A percentile compares a stretch with the other conserved stretches of the same genome.
These are phyloP conservation scores for Hippopotamus amphibius DNA, from an alignment of 2,113 vertebrate genomes.

Conservation along the genomic window DNA sequence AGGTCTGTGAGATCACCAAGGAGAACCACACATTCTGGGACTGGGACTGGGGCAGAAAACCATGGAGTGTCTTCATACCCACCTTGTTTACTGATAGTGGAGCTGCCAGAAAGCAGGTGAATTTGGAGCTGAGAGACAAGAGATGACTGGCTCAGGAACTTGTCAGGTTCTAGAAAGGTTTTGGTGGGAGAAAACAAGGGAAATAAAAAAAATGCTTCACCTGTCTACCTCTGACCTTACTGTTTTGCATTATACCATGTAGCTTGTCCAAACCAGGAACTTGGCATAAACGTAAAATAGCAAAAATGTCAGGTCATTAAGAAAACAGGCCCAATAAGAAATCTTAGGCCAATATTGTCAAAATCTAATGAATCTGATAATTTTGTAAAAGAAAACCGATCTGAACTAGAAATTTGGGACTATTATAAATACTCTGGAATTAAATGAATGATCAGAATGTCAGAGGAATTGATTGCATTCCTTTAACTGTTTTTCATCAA, in stretches of 20 bases:
- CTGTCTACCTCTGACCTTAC: background rate
- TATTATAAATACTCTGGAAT: background rate
- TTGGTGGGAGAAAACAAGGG: background rate
- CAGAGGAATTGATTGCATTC: background rate
- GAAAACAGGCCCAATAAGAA: background rate
- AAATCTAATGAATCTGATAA: background rate
- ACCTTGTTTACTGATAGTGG: background rate
- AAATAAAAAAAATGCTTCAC: background rate
- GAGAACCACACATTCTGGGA: background rate
- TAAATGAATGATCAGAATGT: background rate
- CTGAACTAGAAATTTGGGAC: background rate
- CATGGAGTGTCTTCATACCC: background rate
- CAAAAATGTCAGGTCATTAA: background rate
- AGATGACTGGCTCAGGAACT: background rate
- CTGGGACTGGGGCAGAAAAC: background rate
- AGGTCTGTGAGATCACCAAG: background rate
- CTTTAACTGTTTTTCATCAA: background rate
- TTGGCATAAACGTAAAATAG: background rate
- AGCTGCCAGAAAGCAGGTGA: background rate
- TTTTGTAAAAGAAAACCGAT: background rate
- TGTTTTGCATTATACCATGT: background rate
- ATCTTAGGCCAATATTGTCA: background rate
- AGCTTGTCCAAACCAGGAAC: background rate
- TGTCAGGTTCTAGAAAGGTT: background rate
- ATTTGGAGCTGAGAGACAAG: background rate